Evolutionary conservation across 2,113 vertebrate species (phyloP), one percentile per base, ranked within the genome.

Genomic region (Perca flavescens): DNA sequence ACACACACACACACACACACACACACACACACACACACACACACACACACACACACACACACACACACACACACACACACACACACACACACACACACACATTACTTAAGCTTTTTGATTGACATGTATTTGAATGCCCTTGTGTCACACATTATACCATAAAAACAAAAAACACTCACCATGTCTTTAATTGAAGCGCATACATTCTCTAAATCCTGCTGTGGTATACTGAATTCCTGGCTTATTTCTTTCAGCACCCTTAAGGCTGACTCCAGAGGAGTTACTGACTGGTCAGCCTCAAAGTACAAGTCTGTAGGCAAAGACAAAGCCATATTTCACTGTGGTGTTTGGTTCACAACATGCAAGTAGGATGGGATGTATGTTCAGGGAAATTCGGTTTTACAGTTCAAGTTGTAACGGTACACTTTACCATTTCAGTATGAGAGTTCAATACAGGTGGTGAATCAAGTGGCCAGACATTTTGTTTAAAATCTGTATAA

Each of bases 221-320:
- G 91, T 1, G 94, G 56, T 65, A 98, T 64, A 1, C 68, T 82
- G 34, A 93, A 92, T 0, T 96, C 94, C 1, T 83, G 54, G 1
- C 50, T 90, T 28, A 98, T 94, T 6, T 83, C 73, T 77, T 96
- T 94, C 84, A 99, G 91, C 25, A 97, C 77, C 0, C 47, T 60
- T 3, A 99, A 84, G 0, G 97, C 97, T 0, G 96, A 97, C 82
- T 99, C 97, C 2, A 99, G 92, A 0, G 97, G 96, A 1, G 95
- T 95, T 40, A 94, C 69, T 2, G 94, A 92, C 0, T 90, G 84
- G 43, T 97, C 92, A 21, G 89, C 75, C 21, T 96, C 96, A 72
- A 97, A 97, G 10, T 71, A 88, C 28, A 94, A 76, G 31, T 96
- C 97, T 99, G 84, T 4, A 71, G 21, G 36, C 0, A 73, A 12